Percentiles rank a stretch among this genome's conserved stretches.
These are phyloP conservation scores for Podiceps cristatus DNA, from an alignment of 2,113 vertebrate genomes.

Conservation along the genomic window DNA sequence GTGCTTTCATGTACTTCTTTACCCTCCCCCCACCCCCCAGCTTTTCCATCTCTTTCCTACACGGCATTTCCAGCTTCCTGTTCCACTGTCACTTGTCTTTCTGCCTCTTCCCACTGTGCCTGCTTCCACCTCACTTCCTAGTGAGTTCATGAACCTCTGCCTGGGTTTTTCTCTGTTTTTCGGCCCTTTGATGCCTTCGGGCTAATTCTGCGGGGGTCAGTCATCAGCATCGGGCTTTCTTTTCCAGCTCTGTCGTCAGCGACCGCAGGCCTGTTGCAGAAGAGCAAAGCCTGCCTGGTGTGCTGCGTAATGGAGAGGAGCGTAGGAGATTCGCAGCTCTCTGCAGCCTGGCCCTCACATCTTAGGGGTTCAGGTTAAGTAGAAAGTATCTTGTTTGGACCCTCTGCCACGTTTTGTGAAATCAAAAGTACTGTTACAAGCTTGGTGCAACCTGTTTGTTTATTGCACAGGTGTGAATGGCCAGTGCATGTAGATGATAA, in stretches of 20 bases:
- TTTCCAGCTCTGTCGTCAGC: fast-evolving
- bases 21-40: background rate
- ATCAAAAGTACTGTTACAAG: slow-evolving; percentile 33
- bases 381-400: slow-evolving; percentile 7
- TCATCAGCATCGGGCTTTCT: background rate
- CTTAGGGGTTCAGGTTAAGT: background rate
- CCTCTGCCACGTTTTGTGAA: background rate
- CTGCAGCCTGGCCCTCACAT: background rate
- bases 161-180: background rate
- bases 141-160: background rate
- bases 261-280: background rate
- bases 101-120: background rate
- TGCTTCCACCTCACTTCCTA: background rate
- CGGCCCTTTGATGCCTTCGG: background rate
- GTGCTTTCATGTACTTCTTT: background rate
- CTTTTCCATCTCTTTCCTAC: background rate
- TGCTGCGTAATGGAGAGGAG: background rate
- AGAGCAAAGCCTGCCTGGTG: background rate
- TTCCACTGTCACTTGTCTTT: background rate
- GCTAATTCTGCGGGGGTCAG: background rate
- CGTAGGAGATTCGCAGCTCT: background rate
- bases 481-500: background rate
- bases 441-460: slow-evolving; percentile 50
- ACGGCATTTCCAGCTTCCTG: background rate
- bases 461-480: slow-evolving; percentile 35